Conservation (phyloP, 2,888 invertebrate species). For the Acholoe squamosa region DNA sequence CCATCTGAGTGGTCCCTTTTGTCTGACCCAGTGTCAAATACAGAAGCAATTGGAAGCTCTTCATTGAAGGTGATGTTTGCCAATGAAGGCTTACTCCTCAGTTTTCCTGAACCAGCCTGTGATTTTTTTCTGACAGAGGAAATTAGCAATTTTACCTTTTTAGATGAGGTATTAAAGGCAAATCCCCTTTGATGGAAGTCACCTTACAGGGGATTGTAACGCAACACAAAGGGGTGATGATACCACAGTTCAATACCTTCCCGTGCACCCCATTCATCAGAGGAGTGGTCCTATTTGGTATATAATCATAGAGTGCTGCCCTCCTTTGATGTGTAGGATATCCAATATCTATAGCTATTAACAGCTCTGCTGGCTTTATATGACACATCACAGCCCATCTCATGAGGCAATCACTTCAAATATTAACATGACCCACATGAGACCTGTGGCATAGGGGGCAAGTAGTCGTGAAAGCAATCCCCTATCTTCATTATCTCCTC, state of each 20-base stretch:
- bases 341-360: conserved; percentile 45
- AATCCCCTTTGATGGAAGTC: not conserved
- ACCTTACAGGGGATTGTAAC: not conserved
- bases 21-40: not conserved
- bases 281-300: not conserved
- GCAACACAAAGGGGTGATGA: too few relatives aligned
- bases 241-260: too few relatives aligned
- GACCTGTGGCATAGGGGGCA: not conserved
- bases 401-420: conserved; percentile 3
- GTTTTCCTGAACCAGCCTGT: not conserved
- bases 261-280: not conserved
- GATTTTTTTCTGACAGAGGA: not conserved
- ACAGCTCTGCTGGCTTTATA: not conserved
- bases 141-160: not conserved
- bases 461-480: not conserved
- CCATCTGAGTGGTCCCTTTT: not conserved
- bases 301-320: not conserved
- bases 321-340: conserved; percentile 21
- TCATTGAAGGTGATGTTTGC: not conserved
- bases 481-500: not conserved
- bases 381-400: not conserved
- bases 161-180: not conserved
- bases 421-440: not conserved
- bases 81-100: not conserved
- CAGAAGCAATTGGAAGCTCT: not conserved